Evolutionary conservation across 2,113 vertebrate species (phyloP), one percentile per base, ranked within the genome.

Genomic region (Tympanuchus pallidicinctus): DNA sequence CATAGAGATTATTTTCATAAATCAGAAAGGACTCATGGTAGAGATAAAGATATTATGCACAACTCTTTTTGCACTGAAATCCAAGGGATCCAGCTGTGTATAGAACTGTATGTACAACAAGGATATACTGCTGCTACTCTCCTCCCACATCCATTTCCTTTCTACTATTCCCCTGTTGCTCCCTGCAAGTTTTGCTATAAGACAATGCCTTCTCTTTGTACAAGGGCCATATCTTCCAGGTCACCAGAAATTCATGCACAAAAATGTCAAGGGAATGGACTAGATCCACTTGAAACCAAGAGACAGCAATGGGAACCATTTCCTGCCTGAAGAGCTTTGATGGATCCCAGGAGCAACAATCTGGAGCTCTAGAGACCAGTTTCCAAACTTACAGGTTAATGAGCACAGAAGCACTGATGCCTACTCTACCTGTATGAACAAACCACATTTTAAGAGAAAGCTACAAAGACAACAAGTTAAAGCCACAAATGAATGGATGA

Each of bases 251-350:
- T 54, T 66, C 32, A 70, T 7, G 11, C 2, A 3, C 38, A 73
- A 54, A 38, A 15, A 82, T 21, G 66, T 69, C 54, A 45, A 24
- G 10, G 54, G 54, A 89, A 89, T 32, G 40, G 24, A 82, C 52
- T 65, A 28, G 25, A 64, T 52, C 43, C n/a, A 78, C 38, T 10
- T 77, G 56, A 83, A 78, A 64, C 21, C 32, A 84, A 13, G 20
- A 81, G 43, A 69, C 0, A 79, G 36, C 81, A 85, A 54, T 25
- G n/a, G 59, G 47, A 45, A 8, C 4, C 0, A 0, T 19, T 42
- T 93, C 30, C 14, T 72, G 16, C 20, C 50, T 36, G 16, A 36
- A 66, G 38, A 36, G 32, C 42, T 90, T 40, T 74, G 43, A 69
- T 48, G 56, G 17, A 28, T 50, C 18, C 45, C 45, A 57, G 19